These are phyloP conservation scores for Dryomyza anilis DNA, from an alignment of 2,888 invertebrate genomes.

Conservation along the genomic window DNA sequence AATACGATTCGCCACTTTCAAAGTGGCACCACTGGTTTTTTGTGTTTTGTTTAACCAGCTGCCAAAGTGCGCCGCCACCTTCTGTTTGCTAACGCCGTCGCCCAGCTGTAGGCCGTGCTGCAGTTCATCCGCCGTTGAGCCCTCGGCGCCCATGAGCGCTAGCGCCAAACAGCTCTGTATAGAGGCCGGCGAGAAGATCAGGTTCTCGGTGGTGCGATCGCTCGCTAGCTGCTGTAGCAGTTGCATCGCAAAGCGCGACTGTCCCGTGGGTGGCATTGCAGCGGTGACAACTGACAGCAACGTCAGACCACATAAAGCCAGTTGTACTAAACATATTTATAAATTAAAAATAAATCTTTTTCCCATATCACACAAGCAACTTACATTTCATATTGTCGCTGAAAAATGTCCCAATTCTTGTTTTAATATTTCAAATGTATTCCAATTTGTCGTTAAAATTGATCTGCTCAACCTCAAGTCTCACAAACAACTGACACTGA, in stretches of 20 bases:
- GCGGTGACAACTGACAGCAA: too few species aligned
- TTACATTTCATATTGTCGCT: too few species aligned
- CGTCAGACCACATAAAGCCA: too few species aligned
- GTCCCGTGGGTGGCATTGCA: too few species aligned
- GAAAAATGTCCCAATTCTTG: too few species aligned
- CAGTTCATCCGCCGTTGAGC: constrained; percentile 47
- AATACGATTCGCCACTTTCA: constrained; percentile 72
- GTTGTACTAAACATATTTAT: too few species aligned
- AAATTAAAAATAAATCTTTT: too few species aligned
- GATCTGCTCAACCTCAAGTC: too few species aligned
- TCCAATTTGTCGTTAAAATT: too few species aligned
- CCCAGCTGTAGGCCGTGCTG: not conserved
- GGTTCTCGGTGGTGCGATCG: constrained; percentile 32
- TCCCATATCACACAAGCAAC: too few species aligned
- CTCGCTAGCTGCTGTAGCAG: constrained; percentile 31
- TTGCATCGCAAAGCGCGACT: constrained; percentile 27
- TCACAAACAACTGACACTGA: too few species aligned
- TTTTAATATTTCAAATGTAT: too few species aligned
- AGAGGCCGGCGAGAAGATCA: constrained; percentile 58
- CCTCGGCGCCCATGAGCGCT: constrained; percentile 72
- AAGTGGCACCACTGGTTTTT: constrained; percentile 23
- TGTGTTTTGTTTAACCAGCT: constrained; percentile 27
- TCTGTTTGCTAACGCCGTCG: constrained; percentile 33
- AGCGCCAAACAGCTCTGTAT: constrained; percentile 72
- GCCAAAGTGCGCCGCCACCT: constrained; percentile 36